phyloP scores from a whole-genome alignment of 1,140 invertebrate genomes.

The Argopecten irradians region DNA sequence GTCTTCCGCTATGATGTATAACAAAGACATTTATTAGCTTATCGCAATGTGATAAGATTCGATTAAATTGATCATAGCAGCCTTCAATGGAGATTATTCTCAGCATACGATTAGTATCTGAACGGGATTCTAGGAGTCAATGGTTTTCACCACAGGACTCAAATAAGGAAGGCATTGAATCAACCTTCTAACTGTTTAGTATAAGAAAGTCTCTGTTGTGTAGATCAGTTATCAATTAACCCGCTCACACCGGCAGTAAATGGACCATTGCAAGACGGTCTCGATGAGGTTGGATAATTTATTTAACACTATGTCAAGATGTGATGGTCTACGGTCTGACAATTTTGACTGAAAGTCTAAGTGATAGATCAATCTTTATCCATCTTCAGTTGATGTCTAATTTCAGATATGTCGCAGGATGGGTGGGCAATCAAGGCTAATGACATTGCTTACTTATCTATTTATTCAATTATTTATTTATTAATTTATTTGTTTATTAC shows the following conservation, averaged over 20 bases:
- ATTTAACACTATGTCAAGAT: not conserved
- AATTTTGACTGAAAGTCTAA: too few species aligned
- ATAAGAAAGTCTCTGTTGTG: not conserved
- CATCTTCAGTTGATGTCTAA: too few species aligned
- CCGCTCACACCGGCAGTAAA: not conserved
- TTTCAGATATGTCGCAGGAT: too few species aligned
- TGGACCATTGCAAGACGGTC: not conserved
- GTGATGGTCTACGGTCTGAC: too few species aligned
- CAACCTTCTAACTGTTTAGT: not conserved
- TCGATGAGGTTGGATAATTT: not conserved
- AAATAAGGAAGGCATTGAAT: not conserved
- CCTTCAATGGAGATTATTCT: not conserved
- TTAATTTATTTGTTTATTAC: too few species aligned
- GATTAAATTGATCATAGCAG: slow-evolving; percentile 6
- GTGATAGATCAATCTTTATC: too few species aligned
- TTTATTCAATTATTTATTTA: too few species aligned
- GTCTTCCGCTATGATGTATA: not conserved
- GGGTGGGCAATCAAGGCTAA: too few species aligned
- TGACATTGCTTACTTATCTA: too few species aligned
- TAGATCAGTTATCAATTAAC: not conserved
- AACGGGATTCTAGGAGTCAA: not conserved
- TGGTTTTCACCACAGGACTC: not conserved
- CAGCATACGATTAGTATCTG: not conserved
- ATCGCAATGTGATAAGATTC: slow-evolving; percentile 18
- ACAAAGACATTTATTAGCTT: slow-evolving; percentile 6